Evolutionary conservation across 2,113 vertebrate genomes (phyloP).

Genomic region (Melanerpes aurifrons): DNA sequence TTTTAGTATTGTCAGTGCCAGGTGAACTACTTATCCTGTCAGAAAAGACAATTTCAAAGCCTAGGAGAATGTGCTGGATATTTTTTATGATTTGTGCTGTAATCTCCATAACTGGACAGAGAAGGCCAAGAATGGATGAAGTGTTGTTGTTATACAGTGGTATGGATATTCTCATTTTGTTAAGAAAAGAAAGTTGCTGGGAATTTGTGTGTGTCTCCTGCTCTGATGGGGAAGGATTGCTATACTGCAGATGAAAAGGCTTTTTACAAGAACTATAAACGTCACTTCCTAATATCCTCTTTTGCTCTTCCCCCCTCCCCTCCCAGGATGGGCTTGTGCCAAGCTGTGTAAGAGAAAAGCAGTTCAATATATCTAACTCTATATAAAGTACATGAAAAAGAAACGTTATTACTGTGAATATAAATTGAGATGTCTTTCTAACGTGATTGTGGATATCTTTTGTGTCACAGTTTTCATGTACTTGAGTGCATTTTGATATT

Average conservation of each 20-base stretch:
- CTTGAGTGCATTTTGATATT: not conserved
- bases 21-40: not conserved
- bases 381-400: not conserved
- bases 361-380: not conserved
- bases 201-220: not conserved
- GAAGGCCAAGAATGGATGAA: not conserved
- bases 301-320: not conserved
- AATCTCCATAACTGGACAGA: too few relatives aligned
- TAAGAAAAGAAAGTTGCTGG: not conserved
- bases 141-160: accelerated
- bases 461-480: not conserved
- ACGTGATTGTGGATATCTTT: not conserved
- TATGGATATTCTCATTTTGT: not conserved
- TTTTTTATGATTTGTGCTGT: not conserved
- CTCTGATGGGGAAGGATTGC: not conserved
- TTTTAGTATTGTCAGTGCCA: not conserved
- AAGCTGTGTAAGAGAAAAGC: not conserved
- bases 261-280: not conserved
- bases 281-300: not conserved
- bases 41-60: not conserved
- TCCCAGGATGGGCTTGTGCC: not conserved
- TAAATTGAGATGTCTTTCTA: not conserved
- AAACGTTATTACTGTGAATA: not conserved
- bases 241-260: not conserved
- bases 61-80: not conserved